A percentile compares a stretch with the other conserved stretches of the same genome.
phyloP scores from a whole-genome alignment of 2,113 vertebrate genomes.

The Nyctibius bracteatus region DNA sequence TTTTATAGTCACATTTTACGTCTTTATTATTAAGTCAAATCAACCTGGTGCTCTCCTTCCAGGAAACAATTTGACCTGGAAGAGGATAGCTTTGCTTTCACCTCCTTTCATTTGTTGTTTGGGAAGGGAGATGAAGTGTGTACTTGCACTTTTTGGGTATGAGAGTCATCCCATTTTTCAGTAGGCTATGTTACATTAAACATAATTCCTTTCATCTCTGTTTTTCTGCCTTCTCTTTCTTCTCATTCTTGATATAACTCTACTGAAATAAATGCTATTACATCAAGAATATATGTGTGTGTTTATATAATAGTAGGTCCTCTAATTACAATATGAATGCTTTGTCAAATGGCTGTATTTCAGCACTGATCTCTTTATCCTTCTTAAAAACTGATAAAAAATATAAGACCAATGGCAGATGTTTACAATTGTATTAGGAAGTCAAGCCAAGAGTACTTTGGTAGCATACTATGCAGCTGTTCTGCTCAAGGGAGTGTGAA shows the following conservation, averaged over 20 bases:
- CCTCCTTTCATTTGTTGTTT: neutral
- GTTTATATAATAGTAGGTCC: neutral
- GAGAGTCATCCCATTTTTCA: neutral
- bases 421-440: neutral
- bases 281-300: neutral
- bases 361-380: neutral
- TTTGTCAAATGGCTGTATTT: neutral
- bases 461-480: neutral
- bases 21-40: neutral
- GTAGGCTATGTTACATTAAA: neutral
- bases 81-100: neutral
- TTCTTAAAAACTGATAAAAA: neutral
- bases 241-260: neutral
- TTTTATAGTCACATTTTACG: neutral
- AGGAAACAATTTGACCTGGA: neutral
- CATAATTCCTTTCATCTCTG: neutral
- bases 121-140: neutral
- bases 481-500: neutral
- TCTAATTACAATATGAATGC: neutral
- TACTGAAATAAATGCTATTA: neutral
- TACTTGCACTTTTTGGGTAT: neutral
- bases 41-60: neutral
- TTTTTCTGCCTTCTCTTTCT: neutral
- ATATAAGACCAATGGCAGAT: neutral
- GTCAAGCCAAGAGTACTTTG: neutral